phyloP scores from a whole-genome alignment of 1,140 invertebrate genomes.

The Drosophila teissieri region DNA sequence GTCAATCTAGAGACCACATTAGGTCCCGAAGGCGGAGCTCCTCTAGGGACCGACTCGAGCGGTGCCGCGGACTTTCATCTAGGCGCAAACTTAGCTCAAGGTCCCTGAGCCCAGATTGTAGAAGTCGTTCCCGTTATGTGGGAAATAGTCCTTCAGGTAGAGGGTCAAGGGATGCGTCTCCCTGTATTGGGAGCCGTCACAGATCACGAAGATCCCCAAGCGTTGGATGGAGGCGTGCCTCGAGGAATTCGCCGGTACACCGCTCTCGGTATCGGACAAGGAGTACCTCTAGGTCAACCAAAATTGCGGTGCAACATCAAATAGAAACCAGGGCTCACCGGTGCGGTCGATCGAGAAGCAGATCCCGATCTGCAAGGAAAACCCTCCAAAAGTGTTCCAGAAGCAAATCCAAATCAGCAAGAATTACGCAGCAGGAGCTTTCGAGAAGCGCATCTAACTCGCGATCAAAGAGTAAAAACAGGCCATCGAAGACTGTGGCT shows the following conservation, averaged over 20 bases:
- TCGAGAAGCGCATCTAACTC: not conserved
- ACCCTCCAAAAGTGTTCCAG: not conserved
- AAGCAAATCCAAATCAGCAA: constrained; percentile 2
- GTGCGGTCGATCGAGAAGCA: not conserved
- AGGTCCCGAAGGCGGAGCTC: not conserved
- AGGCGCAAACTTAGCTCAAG: not conserved
- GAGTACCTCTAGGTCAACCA: constrained; percentile 1
- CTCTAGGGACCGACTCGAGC: constrained; percentile 6
- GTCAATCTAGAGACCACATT: not conserved
- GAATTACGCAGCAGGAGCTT: too few relatives aligned
- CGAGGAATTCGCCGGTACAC: not conserved
- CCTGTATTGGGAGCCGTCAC: not conserved
- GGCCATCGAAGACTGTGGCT: not conserved
- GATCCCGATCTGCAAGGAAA: not conserved
- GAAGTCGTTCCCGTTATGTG: not conserved
- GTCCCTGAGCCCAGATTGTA: not conserved
- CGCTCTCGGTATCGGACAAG: not conserved
- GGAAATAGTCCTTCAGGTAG: too few relatives aligned
- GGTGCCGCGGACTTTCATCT: not conserved
- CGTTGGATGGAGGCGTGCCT: not conserved
- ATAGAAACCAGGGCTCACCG: not conserved
- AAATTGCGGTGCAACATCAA: too few relatives aligned
- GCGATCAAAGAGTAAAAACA: not conserved
- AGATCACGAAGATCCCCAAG: not conserved
- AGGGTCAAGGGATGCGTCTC: not conserved